Evolutionary conservation across 2,888 invertebrate genomes (phyloP).

Genomic region (Protonemura montana): DNA sequence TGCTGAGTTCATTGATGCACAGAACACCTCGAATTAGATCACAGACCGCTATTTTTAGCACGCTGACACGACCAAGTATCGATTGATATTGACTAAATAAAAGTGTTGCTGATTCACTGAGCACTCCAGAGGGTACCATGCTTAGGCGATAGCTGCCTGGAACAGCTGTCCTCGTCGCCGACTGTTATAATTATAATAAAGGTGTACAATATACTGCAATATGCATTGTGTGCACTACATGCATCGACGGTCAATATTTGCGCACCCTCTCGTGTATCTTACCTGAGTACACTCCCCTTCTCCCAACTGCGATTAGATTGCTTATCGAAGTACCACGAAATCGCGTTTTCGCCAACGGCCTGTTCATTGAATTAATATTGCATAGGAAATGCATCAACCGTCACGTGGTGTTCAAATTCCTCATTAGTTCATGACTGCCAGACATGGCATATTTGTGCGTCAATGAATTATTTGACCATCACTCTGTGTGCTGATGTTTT

Average conservation of each 20-base stretch:
- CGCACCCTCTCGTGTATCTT: background rate
- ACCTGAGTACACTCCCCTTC: background rate
- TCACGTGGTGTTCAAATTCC: background rate
- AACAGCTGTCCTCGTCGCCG: background rate
- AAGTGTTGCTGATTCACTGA: background rate
- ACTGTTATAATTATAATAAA: background rate
- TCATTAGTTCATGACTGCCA: background rate
- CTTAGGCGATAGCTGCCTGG: background rate
- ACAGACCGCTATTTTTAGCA: background rate
- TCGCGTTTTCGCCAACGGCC: background rate
- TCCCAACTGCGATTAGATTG: background rate
- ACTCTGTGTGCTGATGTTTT: background rate
- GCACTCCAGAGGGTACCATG: background rate
- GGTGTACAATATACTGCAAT: background rate
- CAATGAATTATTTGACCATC: background rate
- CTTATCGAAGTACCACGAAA: background rate
- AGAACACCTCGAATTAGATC: background rate
- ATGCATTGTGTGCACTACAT: slow-evolving; percentile 7
- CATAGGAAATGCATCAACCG: background rate
- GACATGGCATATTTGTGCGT: background rate
- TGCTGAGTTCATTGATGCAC: background rate
- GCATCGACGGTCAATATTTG: background rate
- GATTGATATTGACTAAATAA: background rate
- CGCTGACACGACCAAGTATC: background rate
- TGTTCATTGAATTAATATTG: background rate